Percentiles rank a stretch among this genome's conserved stretches.
These are phyloP conservation scores for Saxidomus purpurata DNA, from an alignment of 1,140 invertebrate species.

Conservation along the genomic window DNA sequence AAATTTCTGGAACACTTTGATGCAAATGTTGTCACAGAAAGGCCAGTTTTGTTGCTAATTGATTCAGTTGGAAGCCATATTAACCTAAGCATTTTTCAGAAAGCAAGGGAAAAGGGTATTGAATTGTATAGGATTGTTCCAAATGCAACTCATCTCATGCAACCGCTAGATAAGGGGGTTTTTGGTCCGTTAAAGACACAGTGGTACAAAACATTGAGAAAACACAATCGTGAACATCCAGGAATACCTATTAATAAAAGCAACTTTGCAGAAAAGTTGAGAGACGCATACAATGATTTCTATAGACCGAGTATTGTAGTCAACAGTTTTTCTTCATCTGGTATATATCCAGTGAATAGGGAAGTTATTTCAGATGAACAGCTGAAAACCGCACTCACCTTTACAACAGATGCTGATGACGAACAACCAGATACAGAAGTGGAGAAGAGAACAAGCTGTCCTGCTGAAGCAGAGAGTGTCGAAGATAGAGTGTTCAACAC, in stretches of 20 bases:
- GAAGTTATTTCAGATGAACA: neutral
- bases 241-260: slow-evolving; percentile 40
- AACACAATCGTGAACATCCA: slow-evolving; percentile 41
- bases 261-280: slow-evolving; percentile 62
- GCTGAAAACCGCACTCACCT: slow-evolving; percentile 38
- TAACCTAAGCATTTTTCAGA: too few species aligned
- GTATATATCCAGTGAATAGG: slow-evolving; percentile 49
- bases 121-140: slow-evolving; percentile 62
- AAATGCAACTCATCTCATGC: slow-evolving; percentile 65
- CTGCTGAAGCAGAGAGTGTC: neutral
- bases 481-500: slow-evolving; percentile 36
- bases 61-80: too few species aligned
- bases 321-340: slow-evolving; percentile 47
- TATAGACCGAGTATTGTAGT: slow-evolving; percentile 55
- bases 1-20: too few species aligned
- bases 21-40: slow-evolving; percentile 29
- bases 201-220: slow-evolving; percentile 49
- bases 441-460: neutral
- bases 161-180: slow-evolving; percentile 53
- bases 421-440: neutral
- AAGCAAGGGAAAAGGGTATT: slow-evolving; percentile 64
- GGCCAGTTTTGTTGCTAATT: slow-evolving; percentile 53
- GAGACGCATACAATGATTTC: slow-evolving; percentile 50
- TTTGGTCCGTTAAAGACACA: slow-evolving; percentile 61
- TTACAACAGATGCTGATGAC: neutral